Evolutionary conservation across 2,797 vertebrate genomes (phyloP).

Genomic region (Rhyacichthys aspro): DNA sequence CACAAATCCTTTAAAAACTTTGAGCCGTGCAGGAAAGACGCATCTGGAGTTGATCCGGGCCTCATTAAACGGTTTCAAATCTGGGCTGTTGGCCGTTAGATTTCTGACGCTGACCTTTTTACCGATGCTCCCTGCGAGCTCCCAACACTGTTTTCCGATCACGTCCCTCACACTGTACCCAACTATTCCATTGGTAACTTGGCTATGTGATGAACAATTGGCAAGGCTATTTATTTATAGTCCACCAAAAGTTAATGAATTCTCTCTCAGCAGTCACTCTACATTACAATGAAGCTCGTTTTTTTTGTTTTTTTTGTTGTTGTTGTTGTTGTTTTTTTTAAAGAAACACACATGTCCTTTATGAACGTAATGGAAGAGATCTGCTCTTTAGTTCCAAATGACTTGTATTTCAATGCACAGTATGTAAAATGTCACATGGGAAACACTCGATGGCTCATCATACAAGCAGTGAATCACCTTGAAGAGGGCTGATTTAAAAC

Average conservation of each 20-base stretch:
- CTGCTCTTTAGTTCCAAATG: too few species aligned
- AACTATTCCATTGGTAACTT: conserved; percentile 31
- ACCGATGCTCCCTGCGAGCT: neutral
- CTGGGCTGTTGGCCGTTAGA: too few species aligned
- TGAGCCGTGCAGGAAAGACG: neutral
- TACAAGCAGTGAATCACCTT: neutral
- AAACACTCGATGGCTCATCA: neutral
- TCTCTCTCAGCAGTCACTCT: conserved; percentile 21
- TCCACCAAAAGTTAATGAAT: conserved; percentile 63
- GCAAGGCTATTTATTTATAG: conserved; percentile 54
- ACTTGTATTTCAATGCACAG: too few species aligned
- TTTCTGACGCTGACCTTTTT: conserved; percentile 57
- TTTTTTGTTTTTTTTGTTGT: too few species aligned
- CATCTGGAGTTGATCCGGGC: conserved; percentile 2
- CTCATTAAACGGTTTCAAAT: conserved; percentile 28
- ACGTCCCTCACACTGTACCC: conserved; percentile 23
- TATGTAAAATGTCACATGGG: too few species aligned
- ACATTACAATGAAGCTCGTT: neutral
- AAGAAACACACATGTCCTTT: neutral
- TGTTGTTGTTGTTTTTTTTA: neutral
- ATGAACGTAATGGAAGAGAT: neutral
- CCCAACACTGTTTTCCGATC: conserved; percentile 25
- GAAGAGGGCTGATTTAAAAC: neutral
- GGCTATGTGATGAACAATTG: conserved; percentile 47
- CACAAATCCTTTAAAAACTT: neutral